Evolutionary conservation across 2,888 invertebrate genomes (phyloP), one percentile per base, ranked within the genome.

Genomic region (Hermaeophaga mercurialis): DNA sequence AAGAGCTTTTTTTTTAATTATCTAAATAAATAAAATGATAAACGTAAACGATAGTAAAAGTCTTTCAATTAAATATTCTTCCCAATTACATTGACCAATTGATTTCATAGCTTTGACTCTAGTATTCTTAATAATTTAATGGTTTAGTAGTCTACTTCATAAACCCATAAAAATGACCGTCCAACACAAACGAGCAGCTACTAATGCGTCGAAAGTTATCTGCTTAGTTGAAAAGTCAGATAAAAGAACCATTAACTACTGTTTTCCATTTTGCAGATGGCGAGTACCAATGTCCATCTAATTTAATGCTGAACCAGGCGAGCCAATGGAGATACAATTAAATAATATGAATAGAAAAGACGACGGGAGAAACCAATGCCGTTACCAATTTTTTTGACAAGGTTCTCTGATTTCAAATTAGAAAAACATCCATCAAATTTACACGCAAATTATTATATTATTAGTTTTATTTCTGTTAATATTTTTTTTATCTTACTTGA

Each of bases 261-360:
- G 60, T 63, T 54, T 66, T 69, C 65, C 66, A 68, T 69, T 70
- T 70, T 64, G 69, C 70, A 70, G 70, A 70, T 70, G 70, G 67
- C 65, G 65, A 59, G 59, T 62, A 66, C 60, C 61, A 60, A 61
- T 69, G 70, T 65, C 70, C 65, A 67, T 67, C 70, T 70, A 70
- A 70, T 70, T 70, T 70, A 70, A 68, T 69, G 69, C 67, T 62
- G 59, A 68, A 70, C 65, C 61, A 66, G 61, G 56, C 61, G 43
- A 55, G 62, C 48, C 62, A 64, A 61, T 63, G 65, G 63, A 59
- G 66, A 66, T 64, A 63, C 66, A 66, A 69, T 70, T 65, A 69
- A 72, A 70, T 68, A 68, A 70, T 69, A 66, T 68, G 70, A 69
- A 66, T 67, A 41, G 36, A 36, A 36, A 15, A 36, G 36, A 33